Evolutionary conservation across 2,888 invertebrate genomes (phyloP).

Genomic region (Dicroscelio sp.): DNA sequence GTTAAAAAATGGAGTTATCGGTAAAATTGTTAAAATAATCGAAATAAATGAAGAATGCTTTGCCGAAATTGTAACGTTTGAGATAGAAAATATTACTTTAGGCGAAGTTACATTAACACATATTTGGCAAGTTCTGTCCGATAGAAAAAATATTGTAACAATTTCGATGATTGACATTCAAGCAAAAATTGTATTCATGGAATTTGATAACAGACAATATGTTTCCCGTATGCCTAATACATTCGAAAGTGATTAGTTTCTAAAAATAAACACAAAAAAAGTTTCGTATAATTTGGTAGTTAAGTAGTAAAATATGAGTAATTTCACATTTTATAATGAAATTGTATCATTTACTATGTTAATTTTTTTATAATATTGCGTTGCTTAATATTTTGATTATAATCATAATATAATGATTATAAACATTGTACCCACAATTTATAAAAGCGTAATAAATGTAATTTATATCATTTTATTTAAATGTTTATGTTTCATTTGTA

Average conservation of each 20-base stretch:
- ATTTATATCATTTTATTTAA: too few species aligned
- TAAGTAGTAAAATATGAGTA: too few species aligned
- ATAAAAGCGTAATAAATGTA: too few species aligned
- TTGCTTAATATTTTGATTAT: too few species aligned
- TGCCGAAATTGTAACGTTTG: neutral
- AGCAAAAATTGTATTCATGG: neutral
- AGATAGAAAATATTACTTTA: neutral
- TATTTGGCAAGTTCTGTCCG: constrained; percentile 19
- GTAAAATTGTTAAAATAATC: neutral
- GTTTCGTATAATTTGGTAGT: too few species aligned
- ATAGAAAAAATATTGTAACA: neutral
- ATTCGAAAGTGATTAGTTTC: neutral
- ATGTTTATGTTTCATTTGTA: too few species aligned
- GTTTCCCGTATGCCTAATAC: neutral
- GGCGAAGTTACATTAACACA: neutral
- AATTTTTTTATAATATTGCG: too few species aligned
- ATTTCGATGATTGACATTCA: neutral
- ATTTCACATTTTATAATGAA: too few species aligned
- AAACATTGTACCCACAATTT: too few species aligned
- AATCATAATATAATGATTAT: too few species aligned
- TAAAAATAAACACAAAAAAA: too few species aligned
- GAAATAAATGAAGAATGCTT: neutral
- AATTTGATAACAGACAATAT: neutral
- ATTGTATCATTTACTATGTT: too few species aligned
- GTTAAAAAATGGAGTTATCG: neutral